Evolutionary conservation across 2,797 vertebrate genomes (phyloP).

Genomic region (Furcifer pardalis): DNA sequence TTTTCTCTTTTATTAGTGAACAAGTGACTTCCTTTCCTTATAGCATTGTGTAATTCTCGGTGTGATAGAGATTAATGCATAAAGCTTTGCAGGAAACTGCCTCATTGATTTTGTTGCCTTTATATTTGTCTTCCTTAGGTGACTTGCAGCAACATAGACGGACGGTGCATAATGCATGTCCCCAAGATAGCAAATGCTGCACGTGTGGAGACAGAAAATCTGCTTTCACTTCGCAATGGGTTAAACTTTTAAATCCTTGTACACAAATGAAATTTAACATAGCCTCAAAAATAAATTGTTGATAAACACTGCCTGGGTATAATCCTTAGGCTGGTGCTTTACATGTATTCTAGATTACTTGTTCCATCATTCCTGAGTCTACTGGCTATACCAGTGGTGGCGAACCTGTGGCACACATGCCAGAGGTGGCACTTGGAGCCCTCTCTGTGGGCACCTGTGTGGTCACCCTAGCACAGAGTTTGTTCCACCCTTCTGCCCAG

Average conservation of each 20-base stretch:
- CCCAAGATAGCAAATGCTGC: conserved; percentile 72
- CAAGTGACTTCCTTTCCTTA: conserved; percentile 79
- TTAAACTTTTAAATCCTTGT: conserved; percentile 33
- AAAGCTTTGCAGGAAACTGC: conserved; percentile 79
- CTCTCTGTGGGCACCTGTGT: too few relatives aligned
- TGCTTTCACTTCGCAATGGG: conserved; percentile 70
- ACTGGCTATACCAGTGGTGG: too few relatives aligned
- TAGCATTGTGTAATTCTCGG: conserved; percentile 71
- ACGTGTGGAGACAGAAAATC: conserved; percentile 62
- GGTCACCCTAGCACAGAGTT: too few relatives aligned
- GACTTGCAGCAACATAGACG: conserved; percentile 80
- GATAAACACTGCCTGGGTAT: not conserved
- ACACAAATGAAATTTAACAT: too few relatives aligned
- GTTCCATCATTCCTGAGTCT: not conserved
- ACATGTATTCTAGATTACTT: too few relatives aligned
- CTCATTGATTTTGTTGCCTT: conserved; percentile 82
- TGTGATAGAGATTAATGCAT: conserved; percentile 81
- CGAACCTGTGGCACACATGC: too few relatives aligned
- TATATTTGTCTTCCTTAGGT: conserved; percentile 83
- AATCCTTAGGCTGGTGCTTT: not conserved
- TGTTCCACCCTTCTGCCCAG: too few relatives aligned
- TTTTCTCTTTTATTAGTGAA: conserved; percentile 82
- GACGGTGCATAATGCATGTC: conserved; percentile 75
- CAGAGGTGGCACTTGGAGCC: too few relatives aligned
- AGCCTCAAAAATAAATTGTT: not conserved